Evolutionary conservation across 2,797 vertebrate genomes (phyloP), one percentile per base, ranked within the genome.

Genomic region (Pipistrellus kuhlii): DNA sequence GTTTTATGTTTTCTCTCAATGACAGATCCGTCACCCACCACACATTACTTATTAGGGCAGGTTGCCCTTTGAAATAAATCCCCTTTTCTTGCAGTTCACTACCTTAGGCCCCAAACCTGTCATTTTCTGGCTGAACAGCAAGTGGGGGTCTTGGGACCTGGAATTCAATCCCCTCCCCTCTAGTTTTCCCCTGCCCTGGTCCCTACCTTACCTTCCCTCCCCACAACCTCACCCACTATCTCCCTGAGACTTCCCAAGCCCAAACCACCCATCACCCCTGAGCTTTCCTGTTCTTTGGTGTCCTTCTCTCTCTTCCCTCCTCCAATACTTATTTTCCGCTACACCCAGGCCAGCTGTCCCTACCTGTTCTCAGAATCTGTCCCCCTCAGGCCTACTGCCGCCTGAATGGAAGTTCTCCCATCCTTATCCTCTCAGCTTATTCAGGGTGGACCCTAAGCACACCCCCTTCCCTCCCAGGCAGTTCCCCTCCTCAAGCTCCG

Each of bases 51-150:
- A 93, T 91, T 94, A 96, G 84, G 59, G 48, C 77, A 95, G 84
- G 91, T 85, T 71, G 89, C 89, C 91, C 86, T 96, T 90, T 83
- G 91, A 94, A 94, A 94, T 85, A 90, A 96, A 96, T 25, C 23
- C 84, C 46, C 51, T 55, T 93, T 76, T 62, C 88, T 90, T 57
- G 85, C 25, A 77, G 91, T 75, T 71, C 35, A 78, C 30, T 30
- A 81, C 83, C n/a, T 76, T 48, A 72, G 81, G 66, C 80, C 71
- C 53, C 66, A 64, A 87, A 87, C 13, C 51, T 66, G 69, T 83
- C 78, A 82, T 8, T 51, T 18, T 5, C 38, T 51, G 51, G 20
- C 62, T 76, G 15, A 80, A 41, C 41, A n/a, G 83, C 21, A 27
- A 66, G 3, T 18, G 48, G 91, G 71, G 27, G 51, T 30, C 44